A percentile compares a stretch with the other conserved stretches of the same genome.
These are phyloP conservation scores for Temnothorax nylanderi DNA, from an alignment of 1,140 invertebrate genomes.

Conservation along the genomic window DNA sequence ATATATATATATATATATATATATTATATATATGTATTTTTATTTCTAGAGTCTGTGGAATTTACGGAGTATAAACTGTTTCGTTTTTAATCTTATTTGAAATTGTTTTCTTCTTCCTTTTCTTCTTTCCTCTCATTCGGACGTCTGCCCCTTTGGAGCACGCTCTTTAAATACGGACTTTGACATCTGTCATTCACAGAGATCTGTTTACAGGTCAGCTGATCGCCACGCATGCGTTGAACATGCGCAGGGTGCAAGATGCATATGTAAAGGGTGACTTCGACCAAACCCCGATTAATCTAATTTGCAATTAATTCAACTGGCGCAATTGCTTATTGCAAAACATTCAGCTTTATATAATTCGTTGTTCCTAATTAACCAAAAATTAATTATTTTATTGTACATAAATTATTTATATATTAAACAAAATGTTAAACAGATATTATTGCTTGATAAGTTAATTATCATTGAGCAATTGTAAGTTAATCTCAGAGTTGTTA, in stretches of 20 bases:
- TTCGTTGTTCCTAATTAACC: too few relatives aligned
- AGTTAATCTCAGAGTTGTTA: too few relatives aligned
- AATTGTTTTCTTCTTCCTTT: not conserved
- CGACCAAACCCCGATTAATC: too few relatives aligned
- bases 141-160: not conserved
- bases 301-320: too few relatives aligned
- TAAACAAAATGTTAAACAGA: too few relatives aligned
- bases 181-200: not conserved
- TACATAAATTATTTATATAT: too few relatives aligned
- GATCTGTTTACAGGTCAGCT: constrained; percentile 7
- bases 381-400: too few relatives aligned
- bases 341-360: too few relatives aligned
- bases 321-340: too few relatives aligned
- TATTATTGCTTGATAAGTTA: too few relatives aligned
- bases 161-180: not conserved
- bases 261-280: too few relatives aligned
- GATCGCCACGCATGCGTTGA: not conserved
- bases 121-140: not conserved
- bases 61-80: not conserved
- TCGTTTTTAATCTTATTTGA: not conserved
- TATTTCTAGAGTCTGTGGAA: not conserved
- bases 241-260: not conserved
- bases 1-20: not conserved
- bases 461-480: too few relatives aligned
- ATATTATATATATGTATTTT: not conserved